phyloP scores from a whole-genome alignment of 2,113 vertebrate genomes.

The zebrafish (Danio rerio) region GRCz12tu NC_133200.1:24581501-24582000 shows the following conservation, averaged over 20 bases:
- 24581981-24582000: conserved; percentile 41
- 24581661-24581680: background rate
- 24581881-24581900: background rate
- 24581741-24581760: background rate
- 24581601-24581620: background rate
- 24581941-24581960: conserved; percentile 19
- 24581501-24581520: background rate
- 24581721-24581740: background rate
- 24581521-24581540: background rate
- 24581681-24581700: background rate
- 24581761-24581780: background rate
- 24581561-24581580: background rate
- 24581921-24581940: conserved; percentile 22
- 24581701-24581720: background rate
- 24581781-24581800: background rate
- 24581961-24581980: conserved; percentile 48
- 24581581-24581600: no score
- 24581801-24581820: background rate
- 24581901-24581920: conserved; percentile 14
- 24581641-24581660: background rate
- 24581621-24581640: background rate
- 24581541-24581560: background rate
- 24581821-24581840: background rate
- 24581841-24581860: background rate
- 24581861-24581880: background rate